These are phyloP conservation scores for Tautogolabrus adspersus DNA, from an alignment of 2,113 vertebrate genomes.

Conservation along the genomic window DNA sequence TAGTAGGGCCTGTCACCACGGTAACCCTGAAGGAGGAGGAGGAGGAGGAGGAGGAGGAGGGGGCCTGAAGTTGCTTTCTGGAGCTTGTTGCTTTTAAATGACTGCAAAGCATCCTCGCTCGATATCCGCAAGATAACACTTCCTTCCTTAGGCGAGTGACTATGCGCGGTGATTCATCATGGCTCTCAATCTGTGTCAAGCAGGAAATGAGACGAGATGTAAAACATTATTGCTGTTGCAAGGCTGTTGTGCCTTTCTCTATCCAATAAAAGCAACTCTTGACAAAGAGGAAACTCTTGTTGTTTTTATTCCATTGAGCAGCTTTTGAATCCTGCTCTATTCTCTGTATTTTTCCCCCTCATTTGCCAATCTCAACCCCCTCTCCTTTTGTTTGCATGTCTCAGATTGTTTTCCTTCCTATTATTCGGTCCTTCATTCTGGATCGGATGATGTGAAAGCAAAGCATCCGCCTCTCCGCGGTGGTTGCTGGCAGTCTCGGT, in stretches of 20 bases:
- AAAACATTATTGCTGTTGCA: constrained; percentile 27
- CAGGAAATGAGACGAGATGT: constrained; percentile 72
- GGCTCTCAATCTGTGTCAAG: constrained; percentile 36
- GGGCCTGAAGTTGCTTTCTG: constrained; percentile 46
- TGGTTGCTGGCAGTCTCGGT: constrained; percentile 12
- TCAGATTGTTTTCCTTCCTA: constrained; percentile 34
- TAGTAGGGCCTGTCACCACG: constrained; percentile 72
- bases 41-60: constrained; percentile 26
- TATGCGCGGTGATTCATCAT: constrained; percentile 17
- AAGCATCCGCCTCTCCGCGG: constrained; percentile 23
- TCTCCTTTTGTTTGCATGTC: constrained; percentile 17
- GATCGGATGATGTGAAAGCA: constrained; percentile 27
- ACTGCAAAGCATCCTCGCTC: constrained; percentile 56
- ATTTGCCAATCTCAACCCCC: neutral
- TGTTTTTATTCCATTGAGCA: neutral
- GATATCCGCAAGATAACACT: constrained; percentile 67
- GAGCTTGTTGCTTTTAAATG: constrained; percentile 50
- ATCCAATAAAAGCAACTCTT: constrained; percentile 25
- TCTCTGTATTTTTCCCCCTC: constrained; percentile 16
- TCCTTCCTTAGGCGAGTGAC: constrained; percentile 60
- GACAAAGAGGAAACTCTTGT: neutral
- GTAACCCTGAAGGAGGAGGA: constrained; percentile 56
- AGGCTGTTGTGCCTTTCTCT: constrained; percentile 11
- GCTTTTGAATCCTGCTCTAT: constrained; percentile 18
- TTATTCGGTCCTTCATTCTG: constrained; percentile 21